These are phyloP conservation scores for Hypocryptadius cinnamomeus DNA, from an alignment of 2,113 vertebrate genomes.

Conservation along the genomic window DNA sequence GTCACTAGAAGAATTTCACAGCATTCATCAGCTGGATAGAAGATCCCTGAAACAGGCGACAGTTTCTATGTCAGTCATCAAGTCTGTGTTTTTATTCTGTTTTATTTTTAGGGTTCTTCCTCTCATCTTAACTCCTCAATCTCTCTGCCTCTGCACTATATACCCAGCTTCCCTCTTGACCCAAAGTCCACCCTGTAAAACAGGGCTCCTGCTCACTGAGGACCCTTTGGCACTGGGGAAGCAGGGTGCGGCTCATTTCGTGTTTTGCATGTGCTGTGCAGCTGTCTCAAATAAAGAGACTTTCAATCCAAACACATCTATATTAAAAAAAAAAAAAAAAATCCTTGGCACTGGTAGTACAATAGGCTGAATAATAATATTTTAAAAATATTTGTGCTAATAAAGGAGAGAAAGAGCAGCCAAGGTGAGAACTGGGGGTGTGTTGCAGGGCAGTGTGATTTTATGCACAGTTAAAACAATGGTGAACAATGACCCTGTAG, in stretches of 20 bases:
- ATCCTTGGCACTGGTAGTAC: background rate
- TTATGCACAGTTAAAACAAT: background rate
- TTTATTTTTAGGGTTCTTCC: background rate
- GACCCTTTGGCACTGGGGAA: background rate
- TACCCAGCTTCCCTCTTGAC: background rate
- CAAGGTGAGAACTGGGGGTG: fast-evolving
- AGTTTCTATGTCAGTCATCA: background rate
- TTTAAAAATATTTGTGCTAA: background rate
- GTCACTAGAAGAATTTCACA: background rate
- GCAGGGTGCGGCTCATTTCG: fast-evolving
- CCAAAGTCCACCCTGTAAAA: background rate
- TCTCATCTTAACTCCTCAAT: background rate
- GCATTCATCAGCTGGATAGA: background rate
- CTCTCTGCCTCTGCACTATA: background rate
- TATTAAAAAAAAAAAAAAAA: background rate
- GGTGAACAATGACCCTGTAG: fast-evolving
- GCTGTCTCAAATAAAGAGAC: background rate
- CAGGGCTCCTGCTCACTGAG: fast-evolving
- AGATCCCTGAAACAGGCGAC: background rate
- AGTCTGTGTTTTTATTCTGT: background rate
- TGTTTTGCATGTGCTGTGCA: background rate
- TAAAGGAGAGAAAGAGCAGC: background rate
- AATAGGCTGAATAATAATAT: background rate
- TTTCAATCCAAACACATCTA: background rate
- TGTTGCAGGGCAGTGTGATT: background rate